A percentile compares a stretch with the other conserved stretches of the same genome.
Evolutionary conservation across 2,888 invertebrate genomes (phyloP).

Genomic region (Abrostola tripartita): DNA sequence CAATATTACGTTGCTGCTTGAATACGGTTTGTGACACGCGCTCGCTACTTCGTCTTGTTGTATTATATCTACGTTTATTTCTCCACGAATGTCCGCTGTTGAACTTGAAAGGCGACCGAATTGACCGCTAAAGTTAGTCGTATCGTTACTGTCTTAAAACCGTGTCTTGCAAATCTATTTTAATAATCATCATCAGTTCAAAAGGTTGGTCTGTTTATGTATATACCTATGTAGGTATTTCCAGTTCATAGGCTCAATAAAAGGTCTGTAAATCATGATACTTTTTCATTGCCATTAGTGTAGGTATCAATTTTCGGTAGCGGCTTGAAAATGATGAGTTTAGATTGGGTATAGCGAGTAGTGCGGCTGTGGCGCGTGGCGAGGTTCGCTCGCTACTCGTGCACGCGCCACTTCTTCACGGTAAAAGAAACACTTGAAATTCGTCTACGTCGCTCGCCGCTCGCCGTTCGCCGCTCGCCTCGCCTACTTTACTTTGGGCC

Average conservation of each 20-base stretch:
- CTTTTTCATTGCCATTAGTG: slow-evolving; percentile 6
- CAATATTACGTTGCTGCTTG: slow-evolving; percentile 19
- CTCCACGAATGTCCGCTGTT: slow-evolving; percentile 20
- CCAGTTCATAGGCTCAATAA: background rate
- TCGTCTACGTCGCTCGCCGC: slow-evolving; percentile 76
- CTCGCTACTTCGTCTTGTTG: slow-evolving; percentile 10
- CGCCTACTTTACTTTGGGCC: slow-evolving; percentile 71
- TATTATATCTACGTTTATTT: slow-evolving; percentile 9
- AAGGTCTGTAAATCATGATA: too few species aligned
- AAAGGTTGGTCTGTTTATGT: too few species aligned
- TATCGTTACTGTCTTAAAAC: too few species aligned
- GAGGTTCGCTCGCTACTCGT: slow-evolving; percentile 66
- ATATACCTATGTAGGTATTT: too few species aligned
- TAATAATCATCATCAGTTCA: too few species aligned
- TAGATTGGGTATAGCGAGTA: slow-evolving; percentile 30
- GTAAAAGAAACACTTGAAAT: slow-evolving; percentile 82
- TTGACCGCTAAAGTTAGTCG: slow-evolving; percentile 34
- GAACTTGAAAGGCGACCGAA: slow-evolving; percentile 39
- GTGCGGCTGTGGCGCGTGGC: slow-evolving; percentile 42
- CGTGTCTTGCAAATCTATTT: slow-evolving; percentile 5
- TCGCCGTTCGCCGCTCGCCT: slow-evolving; percentile 53
- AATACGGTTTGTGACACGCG: slow-evolving; percentile 20
- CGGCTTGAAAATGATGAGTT: slow-evolving; percentile 28
- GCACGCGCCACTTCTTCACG: slow-evolving; percentile 80
- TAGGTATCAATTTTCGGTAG: slow-evolving; percentile 35